A percentile compares a stretch with the other conserved stretches of the same genome.
Conservation (phyloP, 2,797 vertebrate species). For the Rachycentron canadum region DNA sequence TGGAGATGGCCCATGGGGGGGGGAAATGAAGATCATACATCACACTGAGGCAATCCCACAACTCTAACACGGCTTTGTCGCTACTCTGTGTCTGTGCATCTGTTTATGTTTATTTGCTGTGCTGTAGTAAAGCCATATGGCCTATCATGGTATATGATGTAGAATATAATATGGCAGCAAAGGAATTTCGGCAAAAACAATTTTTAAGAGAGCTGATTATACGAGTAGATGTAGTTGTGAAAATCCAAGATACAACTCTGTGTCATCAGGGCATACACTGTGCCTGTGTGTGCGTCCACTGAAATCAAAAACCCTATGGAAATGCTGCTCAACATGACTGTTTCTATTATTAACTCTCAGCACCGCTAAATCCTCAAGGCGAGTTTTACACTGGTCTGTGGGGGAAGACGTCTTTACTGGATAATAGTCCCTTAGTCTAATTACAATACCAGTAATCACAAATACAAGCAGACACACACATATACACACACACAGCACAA, state of each 20-base stretch:
- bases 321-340: constrained; percentile 87
- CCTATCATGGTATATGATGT: constrained; percentile 14
- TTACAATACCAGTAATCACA: constrained; percentile 81
- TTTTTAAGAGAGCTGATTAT: constrained; percentile 1
- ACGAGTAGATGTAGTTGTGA: background rate
- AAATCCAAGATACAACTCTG: constrained; percentile 7
- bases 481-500: constrained; percentile 9
- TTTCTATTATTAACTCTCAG: constrained; percentile 90
- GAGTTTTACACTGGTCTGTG: constrained; percentile 82
- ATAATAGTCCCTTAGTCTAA: constrained; percentile 86
- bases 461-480: constrained; percentile 45
- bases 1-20: constrained; percentile 61
- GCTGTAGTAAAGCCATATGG: constrained; percentile 30
- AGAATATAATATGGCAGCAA: background rate
- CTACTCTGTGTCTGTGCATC: constrained; percentile 48
- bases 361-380: constrained; percentile 81
- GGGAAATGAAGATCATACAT: constrained; percentile 81
- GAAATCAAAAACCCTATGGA: constrained; percentile 80
- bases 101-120: constrained; percentile 52
- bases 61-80: constrained; percentile 60
- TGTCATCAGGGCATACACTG: constrained; percentile 8
- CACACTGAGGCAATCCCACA: constrained; percentile 70
- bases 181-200: background rate
- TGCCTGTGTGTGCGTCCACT: constrained; percentile 44
- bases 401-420: constrained; percentile 89